Conservation (phyloP, 2,797 vertebrate species). For the Rhadinocentrus ornatus region DNA sequence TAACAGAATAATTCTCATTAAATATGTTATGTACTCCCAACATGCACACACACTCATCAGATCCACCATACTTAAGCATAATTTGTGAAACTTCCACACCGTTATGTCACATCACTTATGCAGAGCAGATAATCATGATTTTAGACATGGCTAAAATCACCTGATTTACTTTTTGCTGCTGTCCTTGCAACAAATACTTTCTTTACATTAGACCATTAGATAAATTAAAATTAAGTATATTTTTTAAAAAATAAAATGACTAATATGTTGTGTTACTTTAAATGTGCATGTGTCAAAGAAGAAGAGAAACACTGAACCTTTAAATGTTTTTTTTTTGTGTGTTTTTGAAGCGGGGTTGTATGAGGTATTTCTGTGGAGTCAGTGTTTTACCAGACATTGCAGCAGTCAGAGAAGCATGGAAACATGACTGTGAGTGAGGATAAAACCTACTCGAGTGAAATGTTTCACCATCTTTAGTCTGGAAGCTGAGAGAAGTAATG, state of each 20-base stretch:
- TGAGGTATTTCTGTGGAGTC: neutral
- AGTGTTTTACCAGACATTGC: no score
- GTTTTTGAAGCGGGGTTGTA: neutral
- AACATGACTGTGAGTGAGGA: neutral
- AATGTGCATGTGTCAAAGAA: constrained; percentile 14
- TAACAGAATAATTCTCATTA: neutral
- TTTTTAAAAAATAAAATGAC: neutral
- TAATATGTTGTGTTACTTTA: neutral
- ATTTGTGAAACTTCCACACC: no score
- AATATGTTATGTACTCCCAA: no score
- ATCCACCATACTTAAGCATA: neutral
- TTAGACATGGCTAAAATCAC: neutral
- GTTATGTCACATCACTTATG: no score
- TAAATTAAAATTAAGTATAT: no score
- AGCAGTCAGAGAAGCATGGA: neutral
- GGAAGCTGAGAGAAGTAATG: neutral
- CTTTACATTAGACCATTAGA: neutral
- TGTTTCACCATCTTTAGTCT: neutral
- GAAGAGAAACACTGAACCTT: neutral
- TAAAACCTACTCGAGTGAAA: no score
- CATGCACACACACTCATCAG: no score
- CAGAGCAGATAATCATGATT: neutral
- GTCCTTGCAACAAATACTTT: neutral
- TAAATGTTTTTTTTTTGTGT: neutral
- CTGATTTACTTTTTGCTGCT: neutral